Base-by-base conservation (phyloP, 2,797 vertebrate species). In the Aythya fuligula region DNA sequence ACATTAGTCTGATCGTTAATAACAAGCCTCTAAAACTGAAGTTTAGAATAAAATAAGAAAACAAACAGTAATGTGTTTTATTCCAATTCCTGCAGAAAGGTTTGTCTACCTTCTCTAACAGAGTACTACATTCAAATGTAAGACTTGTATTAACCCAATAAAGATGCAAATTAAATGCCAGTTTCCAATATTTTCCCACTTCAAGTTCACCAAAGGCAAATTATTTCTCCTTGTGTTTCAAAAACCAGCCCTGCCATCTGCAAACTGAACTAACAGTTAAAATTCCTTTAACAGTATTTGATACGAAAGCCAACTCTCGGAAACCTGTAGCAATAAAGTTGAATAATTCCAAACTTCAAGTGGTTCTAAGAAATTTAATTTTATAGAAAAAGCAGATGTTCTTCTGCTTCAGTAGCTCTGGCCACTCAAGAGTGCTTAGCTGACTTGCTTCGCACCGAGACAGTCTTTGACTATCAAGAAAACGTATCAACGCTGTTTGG, bases 381-480 rank as follows among this genome's bases (percentile, higher is more conserved):
- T 88, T 81, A 93, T 43, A 85, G 70, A 75, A 91, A 95, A 95
- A 87, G 51, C 78, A 94, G 62, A 80, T 85, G 71, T 41, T 81
- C 1, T 73, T 61, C 65, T 85, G 65, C 49, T 87, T 73, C 30
- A 81, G 13, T 18, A 67, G 38, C 27, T 92, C 41, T 57, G 93
- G 62, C 20, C 34, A 53, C 49, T 73, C n/a, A 24, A 21, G 39
- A 85, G 95, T 13, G 34, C 53, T 71, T 3, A 90, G 61, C 53
- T 78, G 70, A 94, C 56, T 41, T 39, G 60, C 39, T 72, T 89
- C 66, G 51, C 80, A 85, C 13, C 36, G 58, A 93, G 54, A 77
- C 3, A 3, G 21, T 65, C 34, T 72, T 8, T 34, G 24, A 81
- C n/a, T 81, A 72, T 56, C 69, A 87, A 62, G 62, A 71, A 83